Evolutionary conservation across 2,888 invertebrate genomes (phyloP), one percentile per base, ranked within the genome.

Genomic region (Ceramica pisi): DNA sequence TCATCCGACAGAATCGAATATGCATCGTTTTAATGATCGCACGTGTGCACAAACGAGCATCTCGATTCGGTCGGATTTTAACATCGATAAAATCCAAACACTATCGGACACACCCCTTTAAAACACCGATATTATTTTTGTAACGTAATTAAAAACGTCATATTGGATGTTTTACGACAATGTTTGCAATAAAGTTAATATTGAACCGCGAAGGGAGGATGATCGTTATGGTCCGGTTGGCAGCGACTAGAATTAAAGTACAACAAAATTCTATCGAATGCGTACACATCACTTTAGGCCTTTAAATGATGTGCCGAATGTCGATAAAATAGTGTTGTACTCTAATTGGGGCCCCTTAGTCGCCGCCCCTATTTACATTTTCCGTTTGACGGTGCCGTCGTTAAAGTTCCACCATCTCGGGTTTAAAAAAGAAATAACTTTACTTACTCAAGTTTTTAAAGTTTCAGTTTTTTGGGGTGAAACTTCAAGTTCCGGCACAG

Each of bases 241-340:
- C 92, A 92, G 91, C 92, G 92, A 88, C 91, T 93, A 89, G 89
- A 90, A 90, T 93, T 91, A 92, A 92, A 89, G 88, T 89, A 89
- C 91, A 83, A 86, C 92, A 93, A 89, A 92, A 93, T 94, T 91
- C 90, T 85, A 91, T 84, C 91, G 92, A 90, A 94, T 93, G 89
- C 93, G 89, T 88, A 84, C 92, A 92, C 94, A 94, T 91, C 90
- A 89, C 94, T 95, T 95, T 94, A 95, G 96, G 96, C 96, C 96
- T 94, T 95, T 94, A 95, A 95, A 91, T 86, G 91, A 91, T 90
- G 92, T 91, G 92, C 86, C 90, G 93, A 91, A 94, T 91, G 80
- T 90, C 94, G 90, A 90, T 87, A 86, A 89, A 93, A 93, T 90
- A 91, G 89, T 92, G 92, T 88, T 82, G 90, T 83, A 90, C 87